Conservation (phyloP, 2,113 vertebrate genomes). For the Mohoua ochrocephala region DNA sequence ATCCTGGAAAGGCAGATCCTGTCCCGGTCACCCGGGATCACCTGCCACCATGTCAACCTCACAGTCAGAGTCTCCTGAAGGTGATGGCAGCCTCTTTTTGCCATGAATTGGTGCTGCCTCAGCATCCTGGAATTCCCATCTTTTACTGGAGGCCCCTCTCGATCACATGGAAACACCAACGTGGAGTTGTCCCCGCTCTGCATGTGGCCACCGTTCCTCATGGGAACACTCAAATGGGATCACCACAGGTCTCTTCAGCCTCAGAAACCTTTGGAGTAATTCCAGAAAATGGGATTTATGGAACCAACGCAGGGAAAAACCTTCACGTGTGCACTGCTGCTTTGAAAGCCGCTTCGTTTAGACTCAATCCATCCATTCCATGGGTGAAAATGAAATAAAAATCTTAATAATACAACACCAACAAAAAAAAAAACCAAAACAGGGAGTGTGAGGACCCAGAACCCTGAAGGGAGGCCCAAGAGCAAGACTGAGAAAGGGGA, state of each 20-base stretch:
- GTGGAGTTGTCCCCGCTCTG: fast-evolving
- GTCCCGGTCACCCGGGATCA: background rate
- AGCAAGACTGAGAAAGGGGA: background rate
- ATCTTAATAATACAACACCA: background rate
- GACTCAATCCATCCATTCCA: background rate
- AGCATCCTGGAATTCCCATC: background rate
- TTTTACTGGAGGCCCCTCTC: background rate
- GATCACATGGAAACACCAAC: background rate
- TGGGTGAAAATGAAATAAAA: background rate
- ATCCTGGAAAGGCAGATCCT: background rate
- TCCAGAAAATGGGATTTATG: background rate
- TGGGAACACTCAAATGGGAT: background rate
- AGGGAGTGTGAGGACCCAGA: background rate
- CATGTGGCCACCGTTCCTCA: fast-evolving
- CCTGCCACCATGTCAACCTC: background rate
- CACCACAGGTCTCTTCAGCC: fast-evolving
- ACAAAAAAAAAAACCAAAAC: background rate
- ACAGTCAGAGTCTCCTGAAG: background rate
- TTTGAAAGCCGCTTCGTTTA: fast-evolving
- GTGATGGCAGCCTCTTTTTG: background rate
- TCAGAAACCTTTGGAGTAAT: background rate
- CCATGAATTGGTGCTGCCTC: background rate
- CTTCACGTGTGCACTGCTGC: fast-evolving
- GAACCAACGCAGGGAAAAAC: background rate
- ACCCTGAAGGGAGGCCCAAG: background rate